phyloP scores from a whole-genome alignment of 2,797 vertebrate genomes.

The Merluccius polli region DNA sequence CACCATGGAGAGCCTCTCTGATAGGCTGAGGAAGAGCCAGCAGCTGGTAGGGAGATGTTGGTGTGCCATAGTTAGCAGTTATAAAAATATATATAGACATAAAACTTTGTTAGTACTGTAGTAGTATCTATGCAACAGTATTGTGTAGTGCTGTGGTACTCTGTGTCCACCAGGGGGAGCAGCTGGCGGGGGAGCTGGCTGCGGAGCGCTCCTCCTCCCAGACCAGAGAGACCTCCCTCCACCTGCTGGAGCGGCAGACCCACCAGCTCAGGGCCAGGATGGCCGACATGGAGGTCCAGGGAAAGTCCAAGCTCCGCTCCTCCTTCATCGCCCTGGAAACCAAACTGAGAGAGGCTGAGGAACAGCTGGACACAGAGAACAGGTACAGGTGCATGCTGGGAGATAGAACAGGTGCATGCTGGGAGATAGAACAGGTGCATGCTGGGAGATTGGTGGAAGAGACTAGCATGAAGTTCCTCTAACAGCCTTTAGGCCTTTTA shows the following conservation, averaged over 20 bases:
- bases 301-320: slow-evolving; percentile 90
- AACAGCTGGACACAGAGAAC: slow-evolving; percentile 90
- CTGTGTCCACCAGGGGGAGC: slow-evolving; percentile 77
- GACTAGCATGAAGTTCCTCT: too few species aligned
- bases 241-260: slow-evolving; percentile 92
- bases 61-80: not conserved
- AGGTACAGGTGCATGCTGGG: slow-evolving; percentile 68
- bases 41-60: slow-evolving; percentile 77
- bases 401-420: too few species aligned
- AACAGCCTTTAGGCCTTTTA: too few species aligned
- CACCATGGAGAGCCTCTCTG: slow-evolving; percentile 84
- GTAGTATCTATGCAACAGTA: too few species aligned
- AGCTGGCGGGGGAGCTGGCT: slow-evolving; percentile 85
- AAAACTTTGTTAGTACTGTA: too few species aligned
- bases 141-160: too few species aligned
- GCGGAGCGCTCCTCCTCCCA: slow-evolving; percentile 82
- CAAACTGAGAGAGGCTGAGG: slow-evolving; percentile 89
- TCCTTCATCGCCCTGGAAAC: slow-evolving; percentile 82
- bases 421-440: too few species aligned
- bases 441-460: too few species aligned
- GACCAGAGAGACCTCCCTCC: slow-evolving; percentile 83
- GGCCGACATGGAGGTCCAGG: slow-evolving; percentile 87
- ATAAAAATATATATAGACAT: too few species aligned
- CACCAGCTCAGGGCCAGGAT: slow-evolving; percentile 89
- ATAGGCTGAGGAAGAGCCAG: slow-evolving; percentile 87